A percentile compares a stretch with the other conserved stretches of the same genome.
phyloP scores from a whole-genome alignment of 2,797 vertebrate species.

The Sebastes kiyomatsui region DNA sequence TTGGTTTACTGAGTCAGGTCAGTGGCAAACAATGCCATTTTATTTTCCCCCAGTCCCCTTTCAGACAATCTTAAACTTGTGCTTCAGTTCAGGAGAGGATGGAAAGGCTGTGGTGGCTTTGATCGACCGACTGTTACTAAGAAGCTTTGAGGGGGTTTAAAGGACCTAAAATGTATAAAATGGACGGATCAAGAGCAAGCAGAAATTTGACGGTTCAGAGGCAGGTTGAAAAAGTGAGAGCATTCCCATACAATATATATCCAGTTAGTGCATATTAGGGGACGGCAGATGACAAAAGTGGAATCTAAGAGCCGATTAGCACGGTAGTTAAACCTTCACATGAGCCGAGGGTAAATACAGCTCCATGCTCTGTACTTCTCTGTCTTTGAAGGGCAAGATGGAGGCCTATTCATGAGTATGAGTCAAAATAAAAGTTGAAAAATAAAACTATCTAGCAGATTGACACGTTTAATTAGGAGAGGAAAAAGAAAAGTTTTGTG shows the following conservation, averaged over 20 bases:
- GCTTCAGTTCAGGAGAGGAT: constrained; percentile 81
- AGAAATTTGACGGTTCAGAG: constrained; percentile 81
- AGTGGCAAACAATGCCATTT: constrained; percentile 78
- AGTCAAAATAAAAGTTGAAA: constrained; percentile 10
- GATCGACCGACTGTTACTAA: constrained; percentile 87
- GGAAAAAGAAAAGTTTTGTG: neutral
- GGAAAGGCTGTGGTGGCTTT: constrained; percentile 80
- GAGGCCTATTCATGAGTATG: constrained; percentile 29
- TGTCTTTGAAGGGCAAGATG: neutral
- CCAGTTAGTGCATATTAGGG: constrained; percentile 76
- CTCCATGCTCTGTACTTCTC: constrained; percentile 28
- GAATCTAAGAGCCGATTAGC: constrained; percentile 78
- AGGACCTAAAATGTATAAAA: constrained; percentile 82
- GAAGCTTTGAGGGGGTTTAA: constrained; percentile 84
- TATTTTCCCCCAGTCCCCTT: constrained; percentile 71
- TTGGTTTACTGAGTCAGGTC: constrained; percentile 73
- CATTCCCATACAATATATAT: constrained; percentile 76
- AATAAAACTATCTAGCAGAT: neutral
- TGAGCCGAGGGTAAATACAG: constrained; percentile 57
- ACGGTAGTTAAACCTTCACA: constrained; percentile 68
- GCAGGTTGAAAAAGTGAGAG: constrained; percentile 77
- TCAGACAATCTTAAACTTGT: constrained; percentile 83
- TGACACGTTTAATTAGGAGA: neutral
- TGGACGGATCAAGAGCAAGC: constrained; percentile 78
- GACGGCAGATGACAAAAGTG: constrained; percentile 69